phyloP scores from a whole-genome alignment of 2,888 invertebrate genomes.

The Rhodophaea formosa region DNA sequence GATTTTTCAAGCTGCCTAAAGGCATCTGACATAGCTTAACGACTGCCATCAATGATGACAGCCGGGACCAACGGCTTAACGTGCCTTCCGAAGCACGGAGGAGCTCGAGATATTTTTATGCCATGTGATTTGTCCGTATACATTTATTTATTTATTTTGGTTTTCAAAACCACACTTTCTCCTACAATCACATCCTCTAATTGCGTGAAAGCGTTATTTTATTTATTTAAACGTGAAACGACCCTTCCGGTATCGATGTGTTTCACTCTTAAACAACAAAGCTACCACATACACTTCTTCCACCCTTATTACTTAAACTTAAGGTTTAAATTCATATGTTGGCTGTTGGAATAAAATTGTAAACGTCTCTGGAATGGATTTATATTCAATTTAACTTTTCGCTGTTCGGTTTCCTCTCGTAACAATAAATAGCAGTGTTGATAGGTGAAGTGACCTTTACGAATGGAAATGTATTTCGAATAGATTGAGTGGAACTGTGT shows the following conservation, averaged over 20 bases:
- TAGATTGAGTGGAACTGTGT: not conserved
- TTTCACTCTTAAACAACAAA: constrained; percentile 24
- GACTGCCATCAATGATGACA: too few relatives aligned
- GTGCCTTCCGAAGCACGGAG: too few relatives aligned
- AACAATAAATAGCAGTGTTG: constrained; percentile 39
- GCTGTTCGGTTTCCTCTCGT: constrained; percentile 44
- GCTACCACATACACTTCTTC: not conserved
- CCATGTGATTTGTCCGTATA: not conserved
- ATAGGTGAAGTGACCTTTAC: constrained; percentile 23
- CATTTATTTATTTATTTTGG: too few relatives aligned
- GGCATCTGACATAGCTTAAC: too few relatives aligned
- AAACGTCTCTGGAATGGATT: constrained; percentile 40
- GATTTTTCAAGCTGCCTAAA: too few relatives aligned
- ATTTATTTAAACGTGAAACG: constrained; percentile 41
- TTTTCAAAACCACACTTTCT: too few relatives aligned
- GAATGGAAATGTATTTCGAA: not conserved
- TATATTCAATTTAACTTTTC: constrained; percentile 57
- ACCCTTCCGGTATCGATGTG: constrained; percentile 46
- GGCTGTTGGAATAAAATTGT: constrained; percentile 19
- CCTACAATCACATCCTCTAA: not conserved
- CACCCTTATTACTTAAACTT: constrained; percentile 8
- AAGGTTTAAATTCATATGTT: constrained; percentile 11
- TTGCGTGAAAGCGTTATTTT: not conserved
- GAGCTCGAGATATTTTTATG: too few relatives aligned
- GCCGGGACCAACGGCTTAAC: too few relatives aligned